Base-by-base conservation (phyloP, 2,113 vertebrate species). In the Saimiri boliviensis region DNA sequence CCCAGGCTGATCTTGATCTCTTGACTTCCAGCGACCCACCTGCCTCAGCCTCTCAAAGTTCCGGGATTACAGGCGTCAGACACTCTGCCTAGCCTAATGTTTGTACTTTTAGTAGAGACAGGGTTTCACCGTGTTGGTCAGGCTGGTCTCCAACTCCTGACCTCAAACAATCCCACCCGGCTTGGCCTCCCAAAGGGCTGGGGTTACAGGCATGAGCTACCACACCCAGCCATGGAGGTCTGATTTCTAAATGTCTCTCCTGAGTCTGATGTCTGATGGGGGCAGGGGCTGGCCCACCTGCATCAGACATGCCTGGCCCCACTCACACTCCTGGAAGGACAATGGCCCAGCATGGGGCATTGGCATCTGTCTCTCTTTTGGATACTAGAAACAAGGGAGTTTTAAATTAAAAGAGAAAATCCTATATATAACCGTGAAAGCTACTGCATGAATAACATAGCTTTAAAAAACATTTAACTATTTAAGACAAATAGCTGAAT, bases 341-440 rank as follows among this genome's bases (percentile, higher is more conserved):
- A 11, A 5, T 52, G 14, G 0, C 49, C 16, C 37, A 70, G 32
- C 60, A 20, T 47, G 1, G 21, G n/a, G 42, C 1, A 0, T 35
- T 10, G 25, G 37, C 5, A 25, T 23, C 73, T 49, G 79, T 79
- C 42, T 37, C 42, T 37, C 83, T 45, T 37, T 54, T 37, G 1
- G 74, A 45, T 82, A 9, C 56, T n/a, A 74, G 76, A 19, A 82
- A 66, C 93, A 45, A 10, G 6, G 10, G 60, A 14, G n/a, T 52
- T 49, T 42, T 40, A 40, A 23, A 60, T 58, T 68, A 25, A 47
- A 77, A 84, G 80, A 56, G 25, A 37, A 56, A 66, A 11, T 45
- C 10, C 20, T 56, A 5, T 23, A 10, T 37, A n/a, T 66, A 70
- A 54, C 79, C 17, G 8, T 21, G 23, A 37, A 37, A 71, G 68